Evolutionary conservation across 2,113 vertebrate genomes (phyloP), one percentile per base, ranked within the genome.

Genomic region (Pseudorasbora parva): DNA sequence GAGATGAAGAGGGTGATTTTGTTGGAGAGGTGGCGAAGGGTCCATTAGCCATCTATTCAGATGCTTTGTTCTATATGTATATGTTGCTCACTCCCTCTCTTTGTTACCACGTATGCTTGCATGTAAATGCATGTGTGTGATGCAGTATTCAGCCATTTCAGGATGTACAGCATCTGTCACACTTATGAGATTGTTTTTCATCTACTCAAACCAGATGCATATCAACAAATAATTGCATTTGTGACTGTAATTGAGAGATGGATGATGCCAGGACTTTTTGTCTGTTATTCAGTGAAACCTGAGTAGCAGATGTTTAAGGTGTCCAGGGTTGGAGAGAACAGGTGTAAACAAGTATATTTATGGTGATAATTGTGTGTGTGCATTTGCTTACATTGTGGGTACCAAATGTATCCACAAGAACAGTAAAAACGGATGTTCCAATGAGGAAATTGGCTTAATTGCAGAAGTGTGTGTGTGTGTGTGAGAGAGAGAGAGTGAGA

Each of bases 261-360:
- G 9, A 30, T 37, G 8, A 56, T 56, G 30, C 19, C 74, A 57
- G 33, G 51, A 71, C 21, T 3, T 45, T 23, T 23, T 57, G 51
- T 78, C 23, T 60, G 4, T 60, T 45, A 62, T 45, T 79, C 4
- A 43, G 57, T 47, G 37, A 62, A 47, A 27, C 77, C 47, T 27
- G 14, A 62, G 77, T 33, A 64, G 37, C 57, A 79, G 77, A 64
- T 79, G 77, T 78, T 78, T 60, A 59, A 25, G n/a, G 27, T 14
- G 92, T 90, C 82, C 4, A 56, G 66, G 27, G 5, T 43, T 14
- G 56, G 59, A 27, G 8, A 47, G 37, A 59, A 78, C 41, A 78
- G 56, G 57, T 78, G 37, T 83, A 84, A 84, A 59, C 82, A 87
- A 30, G 8, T 74, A n/a, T 33, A 49, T 47, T 66, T 69, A 64